phyloP scores from a whole-genome alignment of 2,113 vertebrate genomes.

The Eublepharis macularius region DNA sequence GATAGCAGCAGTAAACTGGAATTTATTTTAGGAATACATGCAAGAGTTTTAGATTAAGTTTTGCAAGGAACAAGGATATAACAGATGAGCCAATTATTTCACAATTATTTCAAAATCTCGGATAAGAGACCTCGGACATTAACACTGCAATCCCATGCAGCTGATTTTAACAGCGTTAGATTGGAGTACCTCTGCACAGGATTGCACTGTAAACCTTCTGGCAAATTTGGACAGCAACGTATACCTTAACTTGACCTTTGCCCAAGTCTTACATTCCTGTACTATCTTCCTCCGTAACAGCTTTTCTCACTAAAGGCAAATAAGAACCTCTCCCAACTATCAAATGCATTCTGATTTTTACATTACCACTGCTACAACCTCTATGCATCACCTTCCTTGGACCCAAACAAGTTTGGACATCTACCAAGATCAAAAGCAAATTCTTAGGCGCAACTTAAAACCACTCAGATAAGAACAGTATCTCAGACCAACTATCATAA shows the following conservation, averaged over 20 bases:
- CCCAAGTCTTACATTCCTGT: no score
- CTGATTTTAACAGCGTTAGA: no score
- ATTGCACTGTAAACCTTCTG: neutral
- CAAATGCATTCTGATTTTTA: neutral
- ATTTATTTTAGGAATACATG: neutral
- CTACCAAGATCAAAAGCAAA: neutral
- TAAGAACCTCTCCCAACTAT: neutral
- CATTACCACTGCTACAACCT: neutral
- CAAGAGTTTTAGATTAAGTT: neutral
- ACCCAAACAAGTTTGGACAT: neutral
- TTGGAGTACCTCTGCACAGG: no score
- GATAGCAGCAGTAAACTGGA: constrained; percentile 21
- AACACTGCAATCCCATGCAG: no score
- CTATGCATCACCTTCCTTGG: neutral
- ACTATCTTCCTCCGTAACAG: neutral
- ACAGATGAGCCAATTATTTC: neutral
- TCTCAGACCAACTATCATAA: neutral
- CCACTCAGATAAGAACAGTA: neutral
- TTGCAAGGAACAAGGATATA: neutral
- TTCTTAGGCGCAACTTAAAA: neutral
- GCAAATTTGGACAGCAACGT: neutral
- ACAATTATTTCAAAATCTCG: no score
- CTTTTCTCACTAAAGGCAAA: no score
- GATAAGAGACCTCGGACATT: no score
- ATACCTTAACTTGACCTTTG: neutral